Percentiles rank a stretch among this genome's conserved stretches.
Evolutionary conservation across 1,140 invertebrate genomes (phyloP).

Genomic region (Ephestia elutella): DNA sequence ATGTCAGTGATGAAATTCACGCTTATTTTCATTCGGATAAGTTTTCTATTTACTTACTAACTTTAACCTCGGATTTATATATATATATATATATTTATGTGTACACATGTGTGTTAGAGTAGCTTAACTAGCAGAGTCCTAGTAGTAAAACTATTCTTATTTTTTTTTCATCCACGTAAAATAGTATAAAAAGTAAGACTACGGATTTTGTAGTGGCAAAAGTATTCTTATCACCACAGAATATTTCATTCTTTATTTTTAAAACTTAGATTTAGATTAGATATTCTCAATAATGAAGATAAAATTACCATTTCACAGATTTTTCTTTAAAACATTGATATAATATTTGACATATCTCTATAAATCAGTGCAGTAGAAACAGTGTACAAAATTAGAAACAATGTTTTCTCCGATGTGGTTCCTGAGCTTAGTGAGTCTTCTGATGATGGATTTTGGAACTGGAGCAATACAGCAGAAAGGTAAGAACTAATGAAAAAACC

Average conservation of each 20-base stretch:
- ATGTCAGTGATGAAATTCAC: background rate
- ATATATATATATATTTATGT: too few species aligned
- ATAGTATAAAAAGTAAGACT: too few species aligned
- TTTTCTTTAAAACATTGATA: background rate
- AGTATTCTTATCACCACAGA: too few species aligned
- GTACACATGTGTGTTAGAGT: too few species aligned
- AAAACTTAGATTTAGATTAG: too few species aligned
- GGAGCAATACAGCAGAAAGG: constrained; percentile 43
- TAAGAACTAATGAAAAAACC: constrained; percentile 22
- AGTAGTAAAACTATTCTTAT: too few species aligned
- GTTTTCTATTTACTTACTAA: background rate
- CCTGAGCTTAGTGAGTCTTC: constrained; percentile 35
- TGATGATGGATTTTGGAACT: constrained; percentile 45
- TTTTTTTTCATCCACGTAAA: too few species aligned
- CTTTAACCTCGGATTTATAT: background rate
- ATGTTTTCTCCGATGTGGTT: constrained; percentile 35
- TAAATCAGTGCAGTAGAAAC: background rate
- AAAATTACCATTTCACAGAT: too few species aligned
- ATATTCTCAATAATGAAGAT: too few species aligned
- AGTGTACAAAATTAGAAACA: constrained; percentile 11
- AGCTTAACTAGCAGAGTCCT: too few species aligned
- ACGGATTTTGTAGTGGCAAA: too few species aligned
- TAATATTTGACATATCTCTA: background rate
- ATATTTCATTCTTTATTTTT: too few species aligned
- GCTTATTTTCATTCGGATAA: background rate